Conservation (phyloP, 2,113 vertebrate species). For the Neomonachus schauinslandi region DNA sequence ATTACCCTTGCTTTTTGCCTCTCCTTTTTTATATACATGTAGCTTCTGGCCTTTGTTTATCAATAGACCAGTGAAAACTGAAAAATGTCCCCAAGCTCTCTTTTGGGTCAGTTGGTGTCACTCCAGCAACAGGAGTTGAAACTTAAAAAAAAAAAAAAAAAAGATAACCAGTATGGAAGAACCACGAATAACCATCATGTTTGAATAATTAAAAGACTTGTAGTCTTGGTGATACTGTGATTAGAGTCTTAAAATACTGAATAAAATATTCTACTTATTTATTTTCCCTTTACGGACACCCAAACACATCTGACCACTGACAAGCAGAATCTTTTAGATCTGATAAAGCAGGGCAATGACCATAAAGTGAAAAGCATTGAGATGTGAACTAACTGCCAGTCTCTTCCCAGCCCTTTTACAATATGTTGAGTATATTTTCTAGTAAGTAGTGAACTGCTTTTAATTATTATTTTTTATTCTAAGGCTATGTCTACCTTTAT, state of each 20-base stretch:
- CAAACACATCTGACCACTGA: constrained; percentile 20
- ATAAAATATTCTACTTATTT: constrained; percentile 41
- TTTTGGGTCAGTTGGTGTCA: constrained; percentile 30
- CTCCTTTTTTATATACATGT: not conserved
- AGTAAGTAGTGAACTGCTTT: constrained; percentile 44
- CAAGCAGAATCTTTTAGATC: constrained; percentile 54
- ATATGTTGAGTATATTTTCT: not conserved
- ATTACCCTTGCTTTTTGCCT: not conserved
- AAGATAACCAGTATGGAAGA: not conserved
- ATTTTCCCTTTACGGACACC: not conserved
- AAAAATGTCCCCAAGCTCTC: not conserved
- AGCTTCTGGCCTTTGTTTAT: constrained; percentile 2
- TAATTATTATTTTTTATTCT: constrained; percentile 15
- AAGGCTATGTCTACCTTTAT: not conserved
- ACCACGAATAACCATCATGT: not conserved
- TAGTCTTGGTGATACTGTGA: not conserved
- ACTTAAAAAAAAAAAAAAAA: not conserved
- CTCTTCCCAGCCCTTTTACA: not conserved
- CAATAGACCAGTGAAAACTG: not conserved
- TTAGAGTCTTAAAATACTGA: constrained; percentile 46
- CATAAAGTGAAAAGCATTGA: constrained; percentile 19
- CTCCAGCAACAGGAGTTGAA: not conserved
- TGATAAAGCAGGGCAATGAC: constrained; percentile 61
- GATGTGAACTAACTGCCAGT: not conserved
- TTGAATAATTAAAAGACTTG: constrained; percentile 32